phyloP scores from a whole-genome alignment of 2,888 invertebrate species.

The Scaptomyza tumidula region DNA sequence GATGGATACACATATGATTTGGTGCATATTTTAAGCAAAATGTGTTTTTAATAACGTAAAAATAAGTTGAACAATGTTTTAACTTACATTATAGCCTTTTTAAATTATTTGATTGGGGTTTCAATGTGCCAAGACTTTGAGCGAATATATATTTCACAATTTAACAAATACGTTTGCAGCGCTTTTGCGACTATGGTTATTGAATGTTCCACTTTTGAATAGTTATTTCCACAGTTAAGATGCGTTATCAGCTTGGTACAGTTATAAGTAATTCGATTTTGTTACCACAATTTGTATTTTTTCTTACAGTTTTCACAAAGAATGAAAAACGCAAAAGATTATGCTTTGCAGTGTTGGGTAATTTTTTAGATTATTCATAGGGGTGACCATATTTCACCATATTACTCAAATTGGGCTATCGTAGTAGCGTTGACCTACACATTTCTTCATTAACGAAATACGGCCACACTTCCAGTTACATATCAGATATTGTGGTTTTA shows the following conservation, averaged over 20 bases:
- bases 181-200: neutral
- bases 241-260: neutral
- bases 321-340: slow-evolving; percentile 36
- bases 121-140: slow-evolving; percentile 1
- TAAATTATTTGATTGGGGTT: slow-evolving; percentile 7
- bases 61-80: neutral
- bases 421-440: slow-evolving; percentile 15
- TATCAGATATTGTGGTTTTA: slow-evolving; percentile 15
- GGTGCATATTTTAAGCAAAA: slow-evolving; percentile 4
- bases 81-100: slow-evolving; percentile 35
- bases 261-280: neutral
- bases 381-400: neutral
- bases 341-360: slow-evolving; percentile 26
- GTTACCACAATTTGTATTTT: slow-evolving; percentile 19
- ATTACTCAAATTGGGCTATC: neutral
- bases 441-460: neutral
- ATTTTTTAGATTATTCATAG: neutral
- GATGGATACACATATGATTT: slow-evolving; percentile 24
- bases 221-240: slow-evolving; percentile 23
- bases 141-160: slow-evolving; percentile 18
- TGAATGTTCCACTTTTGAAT: neutral
- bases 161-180: neutral
- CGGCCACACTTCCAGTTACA: slow-evolving; percentile 19
- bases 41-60: neutral
- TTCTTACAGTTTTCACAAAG: slow-evolving; percentile 34